These are phyloP conservation scores for Trinectes maculatus DNA, from an alignment of 2,113 vertebrate genomes.

Conservation along the genomic window DNA sequence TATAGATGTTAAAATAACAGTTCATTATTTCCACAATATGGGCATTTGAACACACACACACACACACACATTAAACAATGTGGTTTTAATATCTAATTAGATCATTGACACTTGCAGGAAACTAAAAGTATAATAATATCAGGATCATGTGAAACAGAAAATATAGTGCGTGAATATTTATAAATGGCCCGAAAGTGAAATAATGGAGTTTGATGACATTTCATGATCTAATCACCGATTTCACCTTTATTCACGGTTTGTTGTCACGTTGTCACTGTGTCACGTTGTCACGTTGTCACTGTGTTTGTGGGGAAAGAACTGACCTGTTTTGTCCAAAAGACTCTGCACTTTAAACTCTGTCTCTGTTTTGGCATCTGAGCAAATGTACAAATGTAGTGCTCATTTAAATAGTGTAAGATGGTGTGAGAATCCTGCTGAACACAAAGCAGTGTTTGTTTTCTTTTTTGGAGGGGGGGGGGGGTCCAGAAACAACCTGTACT, in stretches of 20 bases:
- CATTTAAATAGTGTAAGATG: conserved; percentile 49
- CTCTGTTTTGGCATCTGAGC: conserved; percentile 71
- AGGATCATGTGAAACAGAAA: too few species aligned
- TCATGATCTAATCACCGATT: not conserved
- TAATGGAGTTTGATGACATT: not conserved
- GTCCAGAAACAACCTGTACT: conserved; percentile 72
- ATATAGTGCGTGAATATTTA: too few species aligned
- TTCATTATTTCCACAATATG: conserved; percentile 23
- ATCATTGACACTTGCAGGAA: too few species aligned
- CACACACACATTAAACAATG: too few species aligned
- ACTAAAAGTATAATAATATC: too few species aligned
- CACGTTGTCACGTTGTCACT: not conserved
- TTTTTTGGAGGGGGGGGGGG: conserved; percentile 43
- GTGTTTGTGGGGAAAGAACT: conserved; percentile 18
- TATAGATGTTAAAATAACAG: too few species aligned
- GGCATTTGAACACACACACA: too few species aligned
- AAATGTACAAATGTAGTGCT: conserved; percentile 44
- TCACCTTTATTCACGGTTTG: not conserved
- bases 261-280: not conserved
- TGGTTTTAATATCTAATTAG: too few species aligned
- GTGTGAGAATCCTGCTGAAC: conserved; percentile 75
- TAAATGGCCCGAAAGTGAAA: conserved; percentile 2
- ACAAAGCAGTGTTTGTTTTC: conserved; percentile 72
- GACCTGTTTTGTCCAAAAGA: conserved; percentile 23
- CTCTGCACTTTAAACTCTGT: conserved; percentile 71